Base-by-base conservation (phyloP, 1,140 invertebrate genomes). In the Brachystomella parvula region DNA sequence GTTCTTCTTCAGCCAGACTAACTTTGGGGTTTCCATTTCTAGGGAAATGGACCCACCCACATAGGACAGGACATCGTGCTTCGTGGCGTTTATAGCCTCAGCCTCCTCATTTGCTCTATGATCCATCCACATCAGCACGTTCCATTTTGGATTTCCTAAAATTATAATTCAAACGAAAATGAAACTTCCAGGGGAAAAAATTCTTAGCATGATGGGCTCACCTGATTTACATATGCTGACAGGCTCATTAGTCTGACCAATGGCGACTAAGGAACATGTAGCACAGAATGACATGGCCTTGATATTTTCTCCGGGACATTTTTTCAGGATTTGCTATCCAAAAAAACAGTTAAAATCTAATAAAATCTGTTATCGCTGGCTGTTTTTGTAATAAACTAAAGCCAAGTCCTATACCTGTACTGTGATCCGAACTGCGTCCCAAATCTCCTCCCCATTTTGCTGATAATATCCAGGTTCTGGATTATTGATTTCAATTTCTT, bases 81-180 rank as follows among this genome's bases (percentile, higher is more conserved):
- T 79, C 0, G 83, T 84, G 31, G 79, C 80, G 76, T 96, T 97
- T 17, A 98, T 96, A 24, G 84, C 79, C 21, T 86, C 82, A 0
- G 93, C 89, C 81, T 97, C 89, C 53, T 83, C 76, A 24, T 83
- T 79, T 1, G 94, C 94, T 73, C 95, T 80, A 76, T 98, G 94
- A 77, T 98, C 95, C 91, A 97, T 89, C 95, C 95, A 98, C 78
- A 97, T 85, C 33, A 98, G 90, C 29, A 98, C 82, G 78, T 98
- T 95, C 77, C 89, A 87, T 56, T 86, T 80, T 75, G 63, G 12
- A 28, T 71, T 64, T 15, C 64, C 60, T 62, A 2, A 28, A 1
- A 30, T 21, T 49, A 26, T 29, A 2, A 24, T 53, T 63, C 17
- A 24, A 28, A 47, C 28, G 6, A 1, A 29, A 2, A 21, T n/a